Conservation (phyloP, 2,797 vertebrate genomes). For the Lepidocolaptes lacrymiger region DNA sequence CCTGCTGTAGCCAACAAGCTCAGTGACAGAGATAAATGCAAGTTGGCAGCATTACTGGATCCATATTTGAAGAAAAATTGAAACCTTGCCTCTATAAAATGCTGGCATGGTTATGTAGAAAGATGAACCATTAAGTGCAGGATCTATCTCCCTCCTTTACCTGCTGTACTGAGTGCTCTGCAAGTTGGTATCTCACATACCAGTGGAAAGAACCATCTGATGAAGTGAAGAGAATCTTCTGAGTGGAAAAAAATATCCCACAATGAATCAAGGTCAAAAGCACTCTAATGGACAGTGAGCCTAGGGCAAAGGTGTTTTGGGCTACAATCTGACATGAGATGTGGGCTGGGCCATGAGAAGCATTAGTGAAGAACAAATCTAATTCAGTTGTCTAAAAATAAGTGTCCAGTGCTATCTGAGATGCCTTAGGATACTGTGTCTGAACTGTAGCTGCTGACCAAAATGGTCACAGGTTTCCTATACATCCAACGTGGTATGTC, state of each 20-base stretch:
- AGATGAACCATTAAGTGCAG: neutral
- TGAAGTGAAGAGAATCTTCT: neutral
- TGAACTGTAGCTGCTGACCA: neutral
- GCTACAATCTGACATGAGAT: neutral
- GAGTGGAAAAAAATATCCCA: neutral
- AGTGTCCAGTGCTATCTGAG: neutral
- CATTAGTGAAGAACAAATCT: neutral
- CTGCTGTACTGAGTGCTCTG: neutral
- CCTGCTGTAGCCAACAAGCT: conserved; percentile 26
- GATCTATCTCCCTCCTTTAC: neutral
- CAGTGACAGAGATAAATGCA: conserved; percentile 61
- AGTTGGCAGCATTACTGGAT: conserved; percentile 11
- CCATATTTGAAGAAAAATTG: conserved; percentile 71
- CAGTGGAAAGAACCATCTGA: neutral
- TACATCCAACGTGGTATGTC: rapidly evolving
- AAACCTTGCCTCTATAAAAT: conserved; percentile 15
- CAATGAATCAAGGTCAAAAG: neutral
- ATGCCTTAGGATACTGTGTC: neutral
- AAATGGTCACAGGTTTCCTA: neutral
- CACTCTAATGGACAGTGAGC: neutral
- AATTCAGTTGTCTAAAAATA: neutral
- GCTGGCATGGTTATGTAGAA: conserved; percentile 9
- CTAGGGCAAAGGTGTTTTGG: neutral
- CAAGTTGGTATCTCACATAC: neutral
- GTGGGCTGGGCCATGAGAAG: neutral